Conservation (phyloP, 2,797 vertebrate genomes). For the Mormyrus hasselquistii region DNA sequence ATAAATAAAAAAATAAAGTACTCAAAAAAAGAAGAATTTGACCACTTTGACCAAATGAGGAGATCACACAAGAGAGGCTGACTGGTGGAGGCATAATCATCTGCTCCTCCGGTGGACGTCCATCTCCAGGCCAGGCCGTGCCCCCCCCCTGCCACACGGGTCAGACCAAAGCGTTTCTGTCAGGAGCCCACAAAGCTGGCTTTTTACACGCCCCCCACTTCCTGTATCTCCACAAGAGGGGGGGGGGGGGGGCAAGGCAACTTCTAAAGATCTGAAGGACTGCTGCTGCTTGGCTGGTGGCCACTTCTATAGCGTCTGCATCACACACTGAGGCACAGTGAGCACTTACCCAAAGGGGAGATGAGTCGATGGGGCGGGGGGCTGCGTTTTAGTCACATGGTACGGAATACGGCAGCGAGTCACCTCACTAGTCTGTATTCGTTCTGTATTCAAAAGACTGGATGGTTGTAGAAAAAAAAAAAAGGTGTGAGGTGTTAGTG, state of each 20-base stretch:
- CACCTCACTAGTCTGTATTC: not conserved
- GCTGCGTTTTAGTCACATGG: not conserved
- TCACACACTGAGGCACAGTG: not conserved
- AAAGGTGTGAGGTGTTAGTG: not conserved
- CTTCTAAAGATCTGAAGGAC: not conserved
- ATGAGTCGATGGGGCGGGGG: not conserved
- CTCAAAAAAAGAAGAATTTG: not conserved
- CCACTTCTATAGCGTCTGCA: not conserved
- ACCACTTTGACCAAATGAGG: not conserved
- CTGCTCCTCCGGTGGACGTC: conserved; percentile 21
- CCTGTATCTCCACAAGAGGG: not conserved
- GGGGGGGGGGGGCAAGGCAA: not conserved
- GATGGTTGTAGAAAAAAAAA: not conserved
- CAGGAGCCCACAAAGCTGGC: not conserved
- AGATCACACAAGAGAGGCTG: not conserved
- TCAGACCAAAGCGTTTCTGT: not conserved
- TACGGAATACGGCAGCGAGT: not conserved
- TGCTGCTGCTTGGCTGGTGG: not conserved
- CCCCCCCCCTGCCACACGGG: not conserved
- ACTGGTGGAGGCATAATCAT: conserved; percentile 15
- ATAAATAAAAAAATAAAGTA: not conserved
- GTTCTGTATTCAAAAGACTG: not conserved
- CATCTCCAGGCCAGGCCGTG: not conserved
- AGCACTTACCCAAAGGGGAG: not conserved
- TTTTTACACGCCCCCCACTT: not conserved